These are phyloP conservation scores for Gadopsis marmoratus DNA, from an alignment of 2,797 vertebrate species.

Conservation along the genomic window DNA sequence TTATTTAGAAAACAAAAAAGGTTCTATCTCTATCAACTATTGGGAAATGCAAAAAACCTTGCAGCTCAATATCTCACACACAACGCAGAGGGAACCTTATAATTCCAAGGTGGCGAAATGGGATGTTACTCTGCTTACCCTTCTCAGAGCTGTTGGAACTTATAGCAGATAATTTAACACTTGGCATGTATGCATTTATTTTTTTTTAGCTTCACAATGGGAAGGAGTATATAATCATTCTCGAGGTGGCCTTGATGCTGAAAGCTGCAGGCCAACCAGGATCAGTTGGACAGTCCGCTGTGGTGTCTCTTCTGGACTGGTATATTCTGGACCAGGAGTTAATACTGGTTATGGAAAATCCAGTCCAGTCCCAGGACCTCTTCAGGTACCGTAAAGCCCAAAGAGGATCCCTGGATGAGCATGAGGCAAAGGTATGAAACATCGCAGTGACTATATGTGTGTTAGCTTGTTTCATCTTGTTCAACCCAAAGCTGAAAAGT, in stretches of 20 bases:
- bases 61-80: no score
- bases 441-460: background rate
- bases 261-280: background rate
- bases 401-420: background rate
- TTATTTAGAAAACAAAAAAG: no score
- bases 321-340: background rate
- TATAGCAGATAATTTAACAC: background rate
- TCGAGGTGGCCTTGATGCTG: background rate
- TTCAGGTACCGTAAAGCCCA: accelerated
- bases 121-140: no score
- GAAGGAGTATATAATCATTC: background rate
- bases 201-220: background rate
- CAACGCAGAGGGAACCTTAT: no score
- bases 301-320: constrained; percentile 4
- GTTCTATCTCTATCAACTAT: no score
- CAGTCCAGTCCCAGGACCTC: background rate
- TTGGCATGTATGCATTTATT: background rate
- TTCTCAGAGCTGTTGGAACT: background rate
- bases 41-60: no score
- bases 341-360: constrained; percentile 1
- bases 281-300: background rate
- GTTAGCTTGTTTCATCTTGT: background rate
- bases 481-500: no score
- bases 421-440: background rate
- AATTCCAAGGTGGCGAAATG: no score